These are phyloP conservation scores for Mobula hypostoma DNA, from an alignment of 2,113 vertebrate species.

Conservation along the genomic window DNA sequence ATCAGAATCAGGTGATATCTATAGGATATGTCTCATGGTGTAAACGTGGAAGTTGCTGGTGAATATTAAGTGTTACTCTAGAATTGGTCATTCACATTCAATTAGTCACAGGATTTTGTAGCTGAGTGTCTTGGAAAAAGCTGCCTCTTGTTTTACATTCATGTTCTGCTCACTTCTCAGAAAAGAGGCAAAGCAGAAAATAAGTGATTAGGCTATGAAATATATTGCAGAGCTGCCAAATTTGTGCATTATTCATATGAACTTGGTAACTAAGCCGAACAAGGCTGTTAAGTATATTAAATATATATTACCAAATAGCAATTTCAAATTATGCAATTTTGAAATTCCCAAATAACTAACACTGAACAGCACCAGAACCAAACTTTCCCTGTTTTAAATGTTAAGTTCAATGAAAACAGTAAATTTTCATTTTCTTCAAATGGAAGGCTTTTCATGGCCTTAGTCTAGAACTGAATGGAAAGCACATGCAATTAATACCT, in stretches of 20 bases:
- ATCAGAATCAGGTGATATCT: slow-evolving; percentile 18
- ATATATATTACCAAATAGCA: background rate
- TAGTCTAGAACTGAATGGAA: background rate
- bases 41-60: slow-evolving; percentile 29
- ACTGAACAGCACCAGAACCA: slow-evolving; percentile 24
- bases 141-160: slow-evolving; percentile 36
- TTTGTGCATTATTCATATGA: slow-evolving; percentile 6
- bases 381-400: slow-evolving; percentile 3
- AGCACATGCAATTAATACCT: slow-evolving; percentile 9
- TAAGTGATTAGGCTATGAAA: background rate
- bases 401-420: background rate
- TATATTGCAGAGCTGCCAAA: slow-evolving; percentile 24
- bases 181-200: background rate
- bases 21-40: slow-evolving; percentile 5
- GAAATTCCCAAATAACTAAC: slow-evolving; percentile 8
- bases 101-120: slow-evolving; percentile 33
- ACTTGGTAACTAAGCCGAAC: background rate
- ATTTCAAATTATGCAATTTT: background rate
- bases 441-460: background rate
- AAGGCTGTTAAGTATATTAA: background rate
- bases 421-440: background rate
- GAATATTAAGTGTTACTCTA: background rate
- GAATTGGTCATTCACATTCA: slow-evolving; percentile 17
- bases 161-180: slow-evolving; percentile 14
- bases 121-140: slow-evolving; percentile 24